Evolutionary conservation across 2,888 invertebrate genomes (phyloP), one percentile per base, ranked within the genome.

Genomic region (Camptogramma bilineatum): DNA sequence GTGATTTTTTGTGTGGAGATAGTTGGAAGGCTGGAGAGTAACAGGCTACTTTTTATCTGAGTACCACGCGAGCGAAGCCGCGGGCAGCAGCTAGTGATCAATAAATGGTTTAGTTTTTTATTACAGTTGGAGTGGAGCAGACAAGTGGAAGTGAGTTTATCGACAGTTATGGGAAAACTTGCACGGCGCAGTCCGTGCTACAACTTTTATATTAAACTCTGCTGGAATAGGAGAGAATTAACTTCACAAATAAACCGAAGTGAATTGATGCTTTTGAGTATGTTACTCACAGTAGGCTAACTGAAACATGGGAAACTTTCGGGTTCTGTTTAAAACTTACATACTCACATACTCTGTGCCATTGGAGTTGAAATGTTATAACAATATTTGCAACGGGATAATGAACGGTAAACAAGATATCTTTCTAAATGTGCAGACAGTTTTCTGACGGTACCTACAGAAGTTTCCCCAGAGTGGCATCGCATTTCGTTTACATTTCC

Each of bases 171-270:
- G 47, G 50, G 52, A 51, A 50, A 62, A 53, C 55, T 59, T 51
- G 52, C 31, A 64, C 74, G 66, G 72, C 53, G 62, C 19, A 52
- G 54, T 64, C 31, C 65, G 61, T 62, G 54, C 18, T 71, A 59
- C 60, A 82, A 79, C 78, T 79, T 81, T 78, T 75, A 71, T 78
- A 74, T 76, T 75, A 77, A 76, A 73, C 46, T 46, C 34, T 54
- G 39, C 58, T 52, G 62, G 66, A 65, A 68, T 63, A 66, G 59
- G 51, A 55, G 52, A 48, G 61, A 63, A 54, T 66, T 54, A 39
- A 55, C 54, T 64, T 63, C 46, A 34, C 51, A 34, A 24, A 70
- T 68, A 67, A 55, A 61, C 51, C 50, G 52, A 16, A 34, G 53
- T 18, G 39, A 58, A 50, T 69, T 69, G 46, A 64, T 60, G 39